Base-by-base conservation (phyloP, 2,113 vertebrate species). In the Hypanus sabinus region DNA sequence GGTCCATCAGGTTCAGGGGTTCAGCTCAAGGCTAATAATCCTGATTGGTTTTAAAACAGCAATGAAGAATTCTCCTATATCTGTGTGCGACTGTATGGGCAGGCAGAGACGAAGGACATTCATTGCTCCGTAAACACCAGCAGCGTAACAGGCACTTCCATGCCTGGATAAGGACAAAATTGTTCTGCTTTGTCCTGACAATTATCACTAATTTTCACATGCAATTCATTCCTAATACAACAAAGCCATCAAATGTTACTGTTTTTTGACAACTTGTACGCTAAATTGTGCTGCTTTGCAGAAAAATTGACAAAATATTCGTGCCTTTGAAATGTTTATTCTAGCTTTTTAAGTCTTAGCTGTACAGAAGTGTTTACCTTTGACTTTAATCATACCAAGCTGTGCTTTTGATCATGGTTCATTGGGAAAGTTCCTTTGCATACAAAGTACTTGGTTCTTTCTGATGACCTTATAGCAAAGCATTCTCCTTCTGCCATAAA, bases 381-480 rank as follows among this genome's bases (percentile, higher is more conserved):
- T 81, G 73, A 8, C 91, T 93, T 71, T 93, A 93, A 36, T 22
- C 33, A 71, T 20, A 27, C 36, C 70, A 46, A 55, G 71, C 33
- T 93, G 70, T 73, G 33, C 36, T 93, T 93, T 46, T 93, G 70
- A 93, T 24, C 36, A 6, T 38, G 36, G 85, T 65, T 18, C 85
- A 88, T 46, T 71, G 62, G 46, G 60, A 73, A 11, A 65, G 24
- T 55, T 73, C 38, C 12, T 92, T 88, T 11, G 33, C 30, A 75
- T 93, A 93, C 71, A 55, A 73, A 68, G 20, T 75, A 73, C 73
- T 93, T 71, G 73, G 70, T 55, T 93, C 36, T 71, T 73, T 93
- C 30, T 33, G 93, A 90, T 94, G 94, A 95, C 94, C 33, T 95
- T 95, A 94, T 93, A 60, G 94, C 83, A 91, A 95, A 93, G 1